Base-by-base conservation (phyloP, 2,888 invertebrate species). In the Amphipoea oculea region DNA sequence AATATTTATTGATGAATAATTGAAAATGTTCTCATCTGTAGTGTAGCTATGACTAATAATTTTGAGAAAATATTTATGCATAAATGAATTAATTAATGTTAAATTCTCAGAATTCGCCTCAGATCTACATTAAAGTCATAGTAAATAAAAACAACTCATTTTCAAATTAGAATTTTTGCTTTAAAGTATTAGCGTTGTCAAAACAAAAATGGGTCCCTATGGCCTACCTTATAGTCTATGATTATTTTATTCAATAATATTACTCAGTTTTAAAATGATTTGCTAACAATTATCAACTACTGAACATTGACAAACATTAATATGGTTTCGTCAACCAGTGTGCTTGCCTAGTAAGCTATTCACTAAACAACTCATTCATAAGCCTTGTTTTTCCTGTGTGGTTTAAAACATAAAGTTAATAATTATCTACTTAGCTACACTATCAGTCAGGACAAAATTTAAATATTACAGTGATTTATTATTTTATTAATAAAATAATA, bases 1-100 rank as follows among this genome's bases (percentile, higher is more conserved):
- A 73, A 76, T 81, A 51, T n/a, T 54, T 67, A 51, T 23, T 71
- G 11, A 72, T 83, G 79, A 83, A 79, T 78, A 72, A 83, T 74
- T 68, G 36, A 80, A 80, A 67, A 68, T 81, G 68, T 48, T 69
- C 62, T 74, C 68, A 81, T 81, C 68, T 20, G 20, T 14, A 48
- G 20, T 20, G 20, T 14, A 48, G 20, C 48, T 17, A 60, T 81
- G 81, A 81, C 63, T 75, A 69, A 81, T 69, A 69, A 20, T 74
- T 69, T 74, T 69, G 4, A 40, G 48, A 68, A 76, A 51, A 79
- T 42, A 71, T 51, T 17, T 12, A 20, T 14, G 17, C 0, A 57
- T 67, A n/a, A 81, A 81, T 76, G 1, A 78, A 83, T 78, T 57
- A 14, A 68, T 51, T 57, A 62, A 84, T 68, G 9, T 20, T 62